Base-by-base conservation (phyloP, 2,797 vertebrate species). In the Discoglossus pictus region DNA sequence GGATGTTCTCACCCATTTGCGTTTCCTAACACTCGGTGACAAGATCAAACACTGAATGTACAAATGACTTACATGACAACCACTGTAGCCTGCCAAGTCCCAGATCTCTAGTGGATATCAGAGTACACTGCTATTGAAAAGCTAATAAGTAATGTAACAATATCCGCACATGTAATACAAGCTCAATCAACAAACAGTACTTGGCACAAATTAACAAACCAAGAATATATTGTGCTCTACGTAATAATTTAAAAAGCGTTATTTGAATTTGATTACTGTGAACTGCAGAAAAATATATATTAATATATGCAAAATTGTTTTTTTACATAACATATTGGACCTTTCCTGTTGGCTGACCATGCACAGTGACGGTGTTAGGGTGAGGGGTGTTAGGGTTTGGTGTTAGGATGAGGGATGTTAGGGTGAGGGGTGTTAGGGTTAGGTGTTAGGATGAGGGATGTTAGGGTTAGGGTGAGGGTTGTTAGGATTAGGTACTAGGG, bases 51-150 rank as follows among this genome's bases (percentile, higher is more conserved):
- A 18, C 4, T 24, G 40, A 24, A 39, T 38, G 25, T 54, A 43
- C n/a, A n/a, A 31, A 44, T 31, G 38, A 44, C 50, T 53, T 34
- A 65, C 39, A 44, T 43, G 61, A 54, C 50, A 65, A 40, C 40
- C 15, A 17, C 7, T 17, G 21, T 20, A 44, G 21, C 20, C 18
- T 44, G 62, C 24, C 62, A 65, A 52, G 23, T 43, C 23, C 25
- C 21, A 13, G 20, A 23, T 16, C 50, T 7, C 38, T 44, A 25
- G 24, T 24, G 51, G 39, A 35, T 44, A 36, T 44, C 50, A 36
- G 17, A 52, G 34, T 31, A 53, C 48, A 42, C 34, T 21, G 17
- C 51, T 2, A 12, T 36, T 21, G 21, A 9, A 36, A 40, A 20
- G 53, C 21, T 39, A 40, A 56, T 39, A 56, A 56, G 31, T 56